Evolutionary conservation across 2,113 vertebrate species (phyloP).

Genomic region (Ceyx cyanopectus): DNA sequence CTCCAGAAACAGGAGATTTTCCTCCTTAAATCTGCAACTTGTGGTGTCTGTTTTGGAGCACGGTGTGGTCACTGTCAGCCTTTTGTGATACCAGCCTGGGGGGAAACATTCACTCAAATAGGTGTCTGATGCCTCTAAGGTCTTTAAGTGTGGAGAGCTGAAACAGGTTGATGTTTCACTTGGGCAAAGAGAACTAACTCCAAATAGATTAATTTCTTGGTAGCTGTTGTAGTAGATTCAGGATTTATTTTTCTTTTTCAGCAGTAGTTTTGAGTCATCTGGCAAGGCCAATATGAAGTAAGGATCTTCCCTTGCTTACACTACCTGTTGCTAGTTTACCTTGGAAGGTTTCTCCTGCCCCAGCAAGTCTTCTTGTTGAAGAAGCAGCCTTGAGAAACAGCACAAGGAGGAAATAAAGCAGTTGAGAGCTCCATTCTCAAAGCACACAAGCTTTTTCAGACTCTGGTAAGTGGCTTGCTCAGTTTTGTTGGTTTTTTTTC

Average conservation of each 20-base stretch:
- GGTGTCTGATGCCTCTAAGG: background rate
- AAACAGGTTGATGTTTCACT: background rate
- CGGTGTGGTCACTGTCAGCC: background rate
- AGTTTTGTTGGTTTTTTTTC: background rate
- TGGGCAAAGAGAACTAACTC: background rate
- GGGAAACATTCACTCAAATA: background rate
- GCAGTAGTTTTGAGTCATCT: background rate
- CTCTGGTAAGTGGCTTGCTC: background rate
- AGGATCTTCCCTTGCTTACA: background rate
- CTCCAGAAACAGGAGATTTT: background rate
- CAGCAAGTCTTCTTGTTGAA: background rate
- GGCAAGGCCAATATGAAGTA: background rate
- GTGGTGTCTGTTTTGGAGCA: background rate
- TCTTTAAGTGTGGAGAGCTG: background rate
- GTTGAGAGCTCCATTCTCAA: background rate
- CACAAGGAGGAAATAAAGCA: background rate
- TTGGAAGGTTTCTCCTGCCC: background rate
- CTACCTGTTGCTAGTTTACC: background rate
- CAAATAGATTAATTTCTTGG: background rate
- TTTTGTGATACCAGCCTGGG: background rate
- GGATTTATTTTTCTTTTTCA: background rate
- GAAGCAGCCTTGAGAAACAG: background rate
- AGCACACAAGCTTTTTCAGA: background rate
- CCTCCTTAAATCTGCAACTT: background rate
- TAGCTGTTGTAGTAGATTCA: background rate